A percentile compares a stretch with the other conserved stretches of the same genome.
phyloP scores from a whole-genome alignment of 2,888 invertebrate genomes.

The Apocheima hispidaria region DNA sequence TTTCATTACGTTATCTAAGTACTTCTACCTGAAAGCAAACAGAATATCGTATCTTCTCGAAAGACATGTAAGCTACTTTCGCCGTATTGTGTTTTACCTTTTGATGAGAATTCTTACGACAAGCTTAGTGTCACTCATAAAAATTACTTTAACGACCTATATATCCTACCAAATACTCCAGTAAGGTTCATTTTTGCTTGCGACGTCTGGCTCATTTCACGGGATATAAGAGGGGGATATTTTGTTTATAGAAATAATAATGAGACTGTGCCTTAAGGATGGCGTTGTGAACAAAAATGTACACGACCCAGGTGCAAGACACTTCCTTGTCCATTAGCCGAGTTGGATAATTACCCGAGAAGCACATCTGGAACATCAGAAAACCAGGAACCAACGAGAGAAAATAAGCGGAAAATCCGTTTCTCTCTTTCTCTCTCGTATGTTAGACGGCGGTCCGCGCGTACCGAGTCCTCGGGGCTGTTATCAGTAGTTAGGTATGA shows the following conservation, averaged over 20 bases:
- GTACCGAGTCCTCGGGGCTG: too few relatives aligned
- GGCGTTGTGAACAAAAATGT: conserved; percentile 44
- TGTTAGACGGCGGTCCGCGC: too few relatives aligned
- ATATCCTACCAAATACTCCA: conserved; percentile 36
- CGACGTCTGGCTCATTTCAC: conserved; percentile 34
- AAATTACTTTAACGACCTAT: conserved; percentile 42
- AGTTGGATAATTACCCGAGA: conserved; percentile 39
- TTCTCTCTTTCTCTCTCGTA: too few relatives aligned
- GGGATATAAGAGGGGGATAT: conserved; percentile 7
- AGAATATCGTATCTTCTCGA: conserved; percentile 22
- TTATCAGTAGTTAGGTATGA: too few relatives aligned
- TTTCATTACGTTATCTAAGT: background rate
- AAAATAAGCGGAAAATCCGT: too few relatives aligned
- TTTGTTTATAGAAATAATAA: conserved; percentile 46
- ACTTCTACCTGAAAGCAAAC: conserved; percentile 5
- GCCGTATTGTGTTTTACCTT: conserved; percentile 45
- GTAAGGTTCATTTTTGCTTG: conserved; percentile 36
- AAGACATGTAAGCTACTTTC: conserved; percentile 43
- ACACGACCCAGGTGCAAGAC: conserved; percentile 42
- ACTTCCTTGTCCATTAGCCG: conserved; percentile 37
- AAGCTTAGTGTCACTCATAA: conserved; percentile 44
- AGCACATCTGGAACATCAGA: too few relatives aligned
- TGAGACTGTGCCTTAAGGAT: conserved; percentile 47
- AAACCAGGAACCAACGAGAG: too few relatives aligned
- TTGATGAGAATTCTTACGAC: conserved; percentile 49